Percentiles rank a stretch among this genome's conserved stretches.
phyloP scores from a whole-genome alignment of 2,113 vertebrate genomes.

The Gallinago undulata region DNA sequence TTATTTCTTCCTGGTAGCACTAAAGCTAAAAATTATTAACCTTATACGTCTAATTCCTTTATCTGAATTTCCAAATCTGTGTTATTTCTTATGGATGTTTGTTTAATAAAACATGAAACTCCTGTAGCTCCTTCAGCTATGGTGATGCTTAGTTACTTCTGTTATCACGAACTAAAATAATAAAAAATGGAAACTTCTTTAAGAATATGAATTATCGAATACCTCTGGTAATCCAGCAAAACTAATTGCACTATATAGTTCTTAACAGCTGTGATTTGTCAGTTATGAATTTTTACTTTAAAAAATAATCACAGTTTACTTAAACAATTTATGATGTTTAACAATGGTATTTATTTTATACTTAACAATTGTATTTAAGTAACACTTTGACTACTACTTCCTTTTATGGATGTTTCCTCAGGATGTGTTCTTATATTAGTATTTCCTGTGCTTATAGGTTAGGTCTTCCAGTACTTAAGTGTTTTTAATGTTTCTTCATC shows the following conservation, averaged over 20 bases:
- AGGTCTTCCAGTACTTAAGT: background rate
- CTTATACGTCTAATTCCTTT: background rate
- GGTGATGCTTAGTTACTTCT: background rate
- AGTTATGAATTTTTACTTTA: background rate
- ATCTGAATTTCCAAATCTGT: background rate
- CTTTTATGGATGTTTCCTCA: background rate
- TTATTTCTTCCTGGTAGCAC: background rate
- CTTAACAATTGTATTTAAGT: background rate
- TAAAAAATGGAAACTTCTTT: background rate
- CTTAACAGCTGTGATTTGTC: background rate
- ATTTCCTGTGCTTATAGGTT: background rate
- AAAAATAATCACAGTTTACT: background rate
- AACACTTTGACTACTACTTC: background rate
- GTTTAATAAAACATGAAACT: background rate
- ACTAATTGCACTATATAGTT: background rate
- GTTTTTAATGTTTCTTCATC: background rate
- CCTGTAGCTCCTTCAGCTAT: background rate
- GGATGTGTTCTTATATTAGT: background rate
- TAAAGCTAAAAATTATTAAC: conserved; percentile 16
- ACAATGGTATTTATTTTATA: background rate
- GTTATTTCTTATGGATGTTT: background rate
- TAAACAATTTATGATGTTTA: background rate
- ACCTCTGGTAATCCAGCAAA: background rate
- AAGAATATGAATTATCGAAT: background rate
- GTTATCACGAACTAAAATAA: background rate